Conservation (phyloP, 2,113 vertebrate genomes). For the Amblyornis subalaris region DNA sequence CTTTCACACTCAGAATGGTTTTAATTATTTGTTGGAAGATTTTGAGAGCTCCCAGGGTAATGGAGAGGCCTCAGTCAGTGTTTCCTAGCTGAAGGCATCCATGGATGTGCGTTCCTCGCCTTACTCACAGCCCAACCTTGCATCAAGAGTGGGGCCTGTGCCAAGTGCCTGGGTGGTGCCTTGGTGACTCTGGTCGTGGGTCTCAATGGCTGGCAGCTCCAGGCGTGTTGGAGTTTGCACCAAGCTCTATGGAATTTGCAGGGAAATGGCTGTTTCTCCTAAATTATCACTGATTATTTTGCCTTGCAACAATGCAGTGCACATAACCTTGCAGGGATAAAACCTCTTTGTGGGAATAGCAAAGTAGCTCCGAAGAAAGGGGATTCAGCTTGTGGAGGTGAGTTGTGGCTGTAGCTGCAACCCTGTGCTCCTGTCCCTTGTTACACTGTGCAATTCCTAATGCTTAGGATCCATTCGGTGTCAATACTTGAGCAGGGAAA, state of each 20-base stretch:
- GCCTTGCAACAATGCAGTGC: not conserved
- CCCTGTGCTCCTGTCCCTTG: not conserved
- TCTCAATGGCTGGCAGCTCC: not conserved
- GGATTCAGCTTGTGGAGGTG: not conserved
- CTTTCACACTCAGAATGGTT: not conserved
- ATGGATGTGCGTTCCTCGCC: not conserved
- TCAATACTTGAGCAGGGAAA: not conserved
- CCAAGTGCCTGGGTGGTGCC: slow-evolving; percentile 36
- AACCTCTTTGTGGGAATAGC: not conserved
- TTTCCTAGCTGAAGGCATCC: slow-evolving; percentile 49
- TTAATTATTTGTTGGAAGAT: slow-evolving; percentile 24
- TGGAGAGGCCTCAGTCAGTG: not conserved
- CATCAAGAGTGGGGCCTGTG: not conserved
- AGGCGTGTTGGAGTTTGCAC: not conserved
- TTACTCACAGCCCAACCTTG: slow-evolving; percentile 10
- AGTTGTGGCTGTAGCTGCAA: not conserved
- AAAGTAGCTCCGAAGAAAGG: not conserved
- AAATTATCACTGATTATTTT: not conserved
- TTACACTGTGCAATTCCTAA: not conserved
- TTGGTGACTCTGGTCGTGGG: not conserved
- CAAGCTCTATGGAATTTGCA: not conserved
- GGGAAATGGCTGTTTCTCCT: not conserved
- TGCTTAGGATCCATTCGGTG: not conserved
- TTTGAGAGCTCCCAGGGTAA: slow-evolving; percentile 2
- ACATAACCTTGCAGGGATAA: not conserved